Base-by-base conservation (phyloP, 2,797 vertebrate genomes). In the Philypnodon macrostomus region DNA sequence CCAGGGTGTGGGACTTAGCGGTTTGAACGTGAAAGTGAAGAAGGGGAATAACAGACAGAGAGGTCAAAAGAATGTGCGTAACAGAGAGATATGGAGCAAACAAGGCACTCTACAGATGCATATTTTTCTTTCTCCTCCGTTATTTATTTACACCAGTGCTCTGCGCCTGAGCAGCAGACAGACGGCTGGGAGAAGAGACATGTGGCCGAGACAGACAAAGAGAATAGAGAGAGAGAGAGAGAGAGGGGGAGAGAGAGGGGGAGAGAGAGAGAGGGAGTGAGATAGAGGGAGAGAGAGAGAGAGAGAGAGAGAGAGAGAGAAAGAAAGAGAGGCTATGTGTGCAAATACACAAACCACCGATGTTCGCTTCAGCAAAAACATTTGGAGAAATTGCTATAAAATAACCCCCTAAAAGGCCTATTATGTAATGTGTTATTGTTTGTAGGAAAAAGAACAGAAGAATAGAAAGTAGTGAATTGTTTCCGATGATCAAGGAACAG, bases 11-110 rank as follows among this genome's bases (percentile, higher is more conserved):
- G 70, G 64, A 73, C 36, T 67, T 13, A 8, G 45, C 51, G 62
- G 46, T 66, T 73, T 62, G 45, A 46, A 51, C 46, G 32, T 35
- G 58, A 49, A 44, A 24, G 34, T 29, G 54, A 44, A 53, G 57
- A 60, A 41, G 49, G 47, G 29, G 64, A 32, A 45, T 58, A 58
- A 40, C 29, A 70, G 67, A 58, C 13, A 53, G 56, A 51, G 56
- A 75, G 71, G 74, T 73, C 63, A 80, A 58, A 24, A 61, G 48
- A 67, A 62, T 48, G 64, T 60, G 50, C 70, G n/a, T 19, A 35
- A 32, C 4, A 4, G 35, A 66, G 26, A 51, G 2, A 4, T 7
- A 12, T 13, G 41, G 27, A 56, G 23, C 16, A 67, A 49, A 64
- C 45, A 69, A 42, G 55, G 54, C 41, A n/a, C 5, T 26, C 58